These are phyloP conservation scores for Megastigmus dorsalis DNA, from an alignment of 2,888 invertebrate species.

Conservation along the genomic window DNA sequence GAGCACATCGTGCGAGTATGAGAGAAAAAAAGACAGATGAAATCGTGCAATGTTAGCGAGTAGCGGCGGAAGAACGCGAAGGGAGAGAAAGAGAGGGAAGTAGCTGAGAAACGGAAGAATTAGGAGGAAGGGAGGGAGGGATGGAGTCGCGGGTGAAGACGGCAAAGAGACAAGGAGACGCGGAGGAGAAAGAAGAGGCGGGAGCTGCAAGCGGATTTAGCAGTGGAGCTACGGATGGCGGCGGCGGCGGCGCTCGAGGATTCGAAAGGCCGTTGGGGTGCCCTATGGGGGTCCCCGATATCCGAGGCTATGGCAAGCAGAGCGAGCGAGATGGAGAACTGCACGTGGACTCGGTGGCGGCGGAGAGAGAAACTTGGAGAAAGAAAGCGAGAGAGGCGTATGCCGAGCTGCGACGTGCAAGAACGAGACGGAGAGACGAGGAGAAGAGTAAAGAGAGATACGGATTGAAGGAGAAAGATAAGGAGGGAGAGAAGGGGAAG, in stretches of 20 bases:
- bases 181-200: too few relatives aligned
- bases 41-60: not conserved
- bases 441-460: not conserved
- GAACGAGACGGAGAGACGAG: not conserved
- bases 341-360: too few relatives aligned
- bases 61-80: not conserved
- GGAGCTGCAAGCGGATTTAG: too few relatives aligned
- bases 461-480: slow-evolving; percentile 17
- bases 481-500: not conserved
- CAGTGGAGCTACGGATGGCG: not conserved
- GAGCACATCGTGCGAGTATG: too few relatives aligned
- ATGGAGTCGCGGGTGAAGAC: too few relatives aligned
- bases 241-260: too few relatives aligned
- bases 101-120: slow-evolving; percentile 52
- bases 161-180: too few relatives aligned
- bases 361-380: too few relatives aligned
- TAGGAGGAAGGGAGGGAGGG: slow-evolving; percentile 10
- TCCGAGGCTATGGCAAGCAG: too few relatives aligned
- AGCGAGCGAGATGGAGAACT: too few relatives aligned
- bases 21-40: slow-evolving; percentile 5
- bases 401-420: not conserved
- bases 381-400: too few relatives aligned
- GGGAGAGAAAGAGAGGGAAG: not conserved
- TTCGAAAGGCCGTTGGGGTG: slow-evolving; percentile 10
- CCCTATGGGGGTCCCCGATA: not conserved